These are phyloP conservation scores for Volucella inanis DNA, from an alignment of 2,888 invertebrate species.

Conservation along the genomic window DNA sequence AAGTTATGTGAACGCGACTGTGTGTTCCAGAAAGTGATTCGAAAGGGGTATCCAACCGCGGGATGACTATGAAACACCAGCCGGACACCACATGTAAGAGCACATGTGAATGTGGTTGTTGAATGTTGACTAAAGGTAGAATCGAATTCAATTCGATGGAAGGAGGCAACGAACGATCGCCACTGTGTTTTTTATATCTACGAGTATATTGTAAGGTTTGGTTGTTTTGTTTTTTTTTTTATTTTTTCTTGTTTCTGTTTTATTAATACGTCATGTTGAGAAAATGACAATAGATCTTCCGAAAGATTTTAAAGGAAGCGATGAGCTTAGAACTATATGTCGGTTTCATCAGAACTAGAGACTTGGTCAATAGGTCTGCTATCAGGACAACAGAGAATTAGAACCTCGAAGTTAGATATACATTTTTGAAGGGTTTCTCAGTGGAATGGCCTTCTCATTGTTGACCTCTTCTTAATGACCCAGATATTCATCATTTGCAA, in stretches of 20 bases:
- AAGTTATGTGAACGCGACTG: constrained; percentile 79
- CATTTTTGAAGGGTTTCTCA: too few species aligned
- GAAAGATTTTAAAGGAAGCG: background rate
- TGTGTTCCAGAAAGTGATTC: constrained; percentile 58
- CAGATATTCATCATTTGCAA: too few species aligned
- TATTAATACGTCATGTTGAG: constrained; percentile 5
- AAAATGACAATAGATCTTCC: constrained; percentile 22
- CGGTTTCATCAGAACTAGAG: too few species aligned
- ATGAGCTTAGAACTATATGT: background rate
- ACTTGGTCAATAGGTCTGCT: too few species aligned
- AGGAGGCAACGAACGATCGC: constrained; percentile 38
- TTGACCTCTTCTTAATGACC: too few species aligned
- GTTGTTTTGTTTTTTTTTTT: background rate
- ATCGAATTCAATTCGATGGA: constrained; percentile 35
- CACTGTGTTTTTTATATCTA: constrained; percentile 45
- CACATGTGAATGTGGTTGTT: constrained; percentile 52
- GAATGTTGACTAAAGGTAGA: constrained; percentile 24
- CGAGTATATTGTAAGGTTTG: background rate
- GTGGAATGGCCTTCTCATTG: too few species aligned
- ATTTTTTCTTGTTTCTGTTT: background rate
- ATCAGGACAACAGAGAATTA: too few species aligned
- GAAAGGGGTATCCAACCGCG: background rate
- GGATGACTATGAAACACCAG: constrained; percentile 30
- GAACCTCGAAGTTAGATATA: too few species aligned
- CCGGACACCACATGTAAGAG: constrained; percentile 57